Base-by-base conservation (phyloP, 2,888 invertebrate genomes). In the Trichopoda pennipes region DNA sequence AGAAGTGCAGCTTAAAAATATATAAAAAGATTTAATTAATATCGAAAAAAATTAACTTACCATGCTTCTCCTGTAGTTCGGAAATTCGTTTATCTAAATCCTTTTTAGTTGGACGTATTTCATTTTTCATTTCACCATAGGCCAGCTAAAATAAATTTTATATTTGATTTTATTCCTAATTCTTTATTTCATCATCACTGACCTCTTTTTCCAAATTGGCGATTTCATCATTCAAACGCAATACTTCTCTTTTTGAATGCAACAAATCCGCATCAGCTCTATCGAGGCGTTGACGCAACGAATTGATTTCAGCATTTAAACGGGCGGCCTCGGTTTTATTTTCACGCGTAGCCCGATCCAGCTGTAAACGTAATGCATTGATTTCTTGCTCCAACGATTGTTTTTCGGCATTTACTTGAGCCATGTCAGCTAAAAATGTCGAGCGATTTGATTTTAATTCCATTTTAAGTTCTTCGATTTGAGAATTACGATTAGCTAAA, bases 151-250 rank as follows among this genome's bases (percentile, higher is more conserved):
- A 86, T 77, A 78, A 38, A 47, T 10, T 47, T 49, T 42, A 16
- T 2, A 9, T 17, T 38, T 55, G 23, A 10, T 2, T 2, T 16
- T 6, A 44, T n/a, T 14, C 4, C 7, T n/a, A 10, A 19, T 35
- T 35, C 1, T 17, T 19, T 6, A 35, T 49, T 0, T 2, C 6
- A 10, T 8, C 1, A 76, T 77, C 89, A 96, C 96, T 93, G 89
- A 96, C 96, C 93, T 96, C 96, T 91, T 96, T 95, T 88, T 97
- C 96, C 85, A 96, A 90, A 74, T 93, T 94, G 4, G 96, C 93
- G 44, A 96, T 94, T 88, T 96, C 95, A 88, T 96, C 96, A 16
- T 94, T 93, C 12, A 96, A 92, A 58, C 96, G 93, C 44, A 96
- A 91, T 86, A 96, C 96, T 88, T 96, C 96, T 12, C 96, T 93